Base-by-base conservation (phyloP, 2,888 invertebrate genomes). In the Maniola hyperantus region DNA sequence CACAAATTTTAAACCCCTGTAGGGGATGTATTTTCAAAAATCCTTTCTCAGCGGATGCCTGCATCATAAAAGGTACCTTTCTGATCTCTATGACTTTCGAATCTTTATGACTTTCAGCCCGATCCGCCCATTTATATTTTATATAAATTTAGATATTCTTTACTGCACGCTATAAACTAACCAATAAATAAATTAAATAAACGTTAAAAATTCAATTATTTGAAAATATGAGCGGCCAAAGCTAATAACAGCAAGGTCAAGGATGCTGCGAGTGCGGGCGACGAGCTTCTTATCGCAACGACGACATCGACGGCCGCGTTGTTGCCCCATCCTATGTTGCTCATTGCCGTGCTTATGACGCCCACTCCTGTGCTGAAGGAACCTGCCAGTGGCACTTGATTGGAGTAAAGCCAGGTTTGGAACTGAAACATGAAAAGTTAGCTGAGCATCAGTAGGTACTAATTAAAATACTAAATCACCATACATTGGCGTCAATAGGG, bases 241-340 rank as follows among this genome's bases (percentile, higher is more conserved):
- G 85, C 81, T 20, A 80, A 77, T 13, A 84, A 11, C 0, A 91
- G 63, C 5, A 89, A 73, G 8, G 80, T 44, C n/a, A 86, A 44
- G 0, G 90, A 81, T 6, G 83, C 77, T 0, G 81, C 70, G 6
- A 86, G 48, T 0, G 81, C 68, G 0, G 77, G 70, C 2, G 89
- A 85, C 1, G 84, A 80, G 0, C 62, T 67, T 1, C 79, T 70
- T 0, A 87, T 66, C 55, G 74, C 76, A 0, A 69, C 63, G 66
- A 82, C 76, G 11, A 91, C 72, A 0, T 84, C 86, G 0, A 74
- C 36, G 0, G 83, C 87, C 0, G 76, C 74, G 0, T 70, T 69
- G 72, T 83, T 89, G 13, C 86, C 90, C 91, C 91, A 91, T 15
- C 74, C 39, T 0, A 89, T 69, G 73, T 92, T 91, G 59, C 48